Base-by-base conservation (phyloP, 2,888 invertebrate species). In the Apocheima hispidaria region DNA sequence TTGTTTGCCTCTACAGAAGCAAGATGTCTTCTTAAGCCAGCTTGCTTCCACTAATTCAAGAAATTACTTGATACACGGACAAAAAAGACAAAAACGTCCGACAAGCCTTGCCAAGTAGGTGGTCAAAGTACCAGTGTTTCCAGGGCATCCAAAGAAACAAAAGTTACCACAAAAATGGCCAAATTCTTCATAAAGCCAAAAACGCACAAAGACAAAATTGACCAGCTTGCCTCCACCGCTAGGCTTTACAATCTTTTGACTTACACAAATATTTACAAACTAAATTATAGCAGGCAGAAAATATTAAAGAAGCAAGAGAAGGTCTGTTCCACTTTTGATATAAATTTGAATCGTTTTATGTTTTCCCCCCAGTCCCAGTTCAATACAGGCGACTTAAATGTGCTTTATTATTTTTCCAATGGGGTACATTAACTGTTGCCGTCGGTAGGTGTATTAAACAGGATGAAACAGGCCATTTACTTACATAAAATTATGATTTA, bases 211-310 rank as follows among this genome's bases (percentile, higher is more conserved):
- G 4, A 4, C 4, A 33, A n/a, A 20, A 3, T 7, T 38, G 10
- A 20, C 70, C 56, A 55, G 72, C 84, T 90, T 92, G 91, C 91
- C 91, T 84, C 74, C 60, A 71, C 78, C 84, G 91, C 90, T 91
- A 92, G 89, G 90, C 83, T 73, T 80, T 60, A 64, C 67, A 73
- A 68, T 54, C 54, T 63, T 68, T 73, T 68, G 40, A 63, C 60
- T 59, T 65, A 70, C 54, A 60, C 65, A 68, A 71, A 73, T 69
- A 78, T 72, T 74, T 76, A 81, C 72, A 72, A 74, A 63, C 73
- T 77, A 78, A 69, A 73, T 65, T 70, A 73, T 30, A 58, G 43
- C 14, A 55, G 51, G 46, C 56, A 50, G 44, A 55, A 43, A 55
- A 44, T 44, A 33, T 33, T 48, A 51, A 12, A 50, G 26, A 53